These are phyloP conservation scores for Dendrolimus pini DNA, from an alignment of 2,888 invertebrate species.

Conservation along the genomic window DNA sequence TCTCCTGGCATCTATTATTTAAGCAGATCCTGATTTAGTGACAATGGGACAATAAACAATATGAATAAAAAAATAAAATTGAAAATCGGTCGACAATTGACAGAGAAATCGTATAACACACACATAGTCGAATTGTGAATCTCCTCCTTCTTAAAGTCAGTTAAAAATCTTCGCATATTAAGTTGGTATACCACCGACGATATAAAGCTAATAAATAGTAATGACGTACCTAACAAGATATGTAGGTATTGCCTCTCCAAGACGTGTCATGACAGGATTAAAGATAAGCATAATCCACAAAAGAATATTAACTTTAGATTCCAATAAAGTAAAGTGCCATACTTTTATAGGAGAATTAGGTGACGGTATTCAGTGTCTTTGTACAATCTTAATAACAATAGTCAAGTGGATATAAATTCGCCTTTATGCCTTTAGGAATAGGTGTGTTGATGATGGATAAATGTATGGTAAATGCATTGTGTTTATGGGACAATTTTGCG, in stretches of 20 bases:
- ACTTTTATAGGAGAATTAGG: slow-evolving; percentile 66
- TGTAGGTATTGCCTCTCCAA: neutral
- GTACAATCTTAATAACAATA: slow-evolving; percentile 11
- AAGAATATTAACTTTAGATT: slow-evolving; percentile 64
- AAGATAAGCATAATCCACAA: neutral
- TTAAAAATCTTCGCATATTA: no score
- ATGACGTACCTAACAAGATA: neutral
- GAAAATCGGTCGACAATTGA: no score
- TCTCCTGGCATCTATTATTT: no score
- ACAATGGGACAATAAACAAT: no score
- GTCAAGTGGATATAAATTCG: neutral
- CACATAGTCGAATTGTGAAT: no score
- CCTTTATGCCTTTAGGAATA: neutral
- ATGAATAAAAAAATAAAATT: no score
- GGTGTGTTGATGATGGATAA: no score
- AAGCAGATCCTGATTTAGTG: no score
- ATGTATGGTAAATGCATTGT: slow-evolving; percentile 20
- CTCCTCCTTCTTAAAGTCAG: no score
- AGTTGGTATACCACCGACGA: no score
- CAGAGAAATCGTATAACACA: no score
- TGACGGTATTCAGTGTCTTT: slow-evolving; percentile 41
- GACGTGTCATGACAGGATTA: neutral
- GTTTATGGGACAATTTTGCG: slow-evolving; percentile 63
- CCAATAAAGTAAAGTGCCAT: slow-evolving; percentile 69
- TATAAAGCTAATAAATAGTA: no score